Base-by-base conservation (phyloP, 2,797 vertebrate species). In the Sciaenops ocellatus region DNA sequence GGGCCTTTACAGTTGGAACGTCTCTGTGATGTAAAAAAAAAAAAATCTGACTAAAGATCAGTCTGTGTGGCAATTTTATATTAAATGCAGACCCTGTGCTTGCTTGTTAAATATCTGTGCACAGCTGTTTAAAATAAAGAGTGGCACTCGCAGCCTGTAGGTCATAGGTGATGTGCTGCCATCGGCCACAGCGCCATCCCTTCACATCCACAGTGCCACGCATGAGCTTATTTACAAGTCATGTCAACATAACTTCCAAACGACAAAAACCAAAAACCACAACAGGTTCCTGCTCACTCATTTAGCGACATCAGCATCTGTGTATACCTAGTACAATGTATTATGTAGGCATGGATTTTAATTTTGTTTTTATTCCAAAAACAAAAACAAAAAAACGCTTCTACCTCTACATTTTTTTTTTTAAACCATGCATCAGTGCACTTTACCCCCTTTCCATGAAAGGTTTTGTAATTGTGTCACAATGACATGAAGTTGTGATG, bases 371-470 rank as follows among this genome's bases (percentile, higher is more conserved):
- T 60, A 10, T 64, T 74, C 48, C 24, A 65, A 56, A 41, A 34
- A 44, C 11, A 24, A 38, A 34, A 34, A 34, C 6, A 34, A 56
- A 50, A 79, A 90, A 89, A 89, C 78, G 69, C 82, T 86, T 89
- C 92, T 93, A 94, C 93, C 92, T 94, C 93, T 85, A 47, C 77
- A 78, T 84, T 79, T 76, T 79, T 70, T 81, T 80, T 38, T 34
- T 34, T 38, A 42, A 34, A 63, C 63, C 85, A 83, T 68, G 70
- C 73, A 85, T 83, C 66, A 56, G 60, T 86, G 81, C 71, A 85
- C 82, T 83, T 70, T 55, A 22, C 55, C 76, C 74, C 85, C 93
- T 95, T 94, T 95, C 93, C 66, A 66, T 89, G 93, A 95, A 94
- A 95, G 93, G 91, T 63, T 90, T 72, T 78, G 67, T 82, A 79